These are phyloP conservation scores for Arctopsyche grandis DNA, from an alignment of 1,140 invertebrate genomes.

Conservation along the genomic window DNA sequence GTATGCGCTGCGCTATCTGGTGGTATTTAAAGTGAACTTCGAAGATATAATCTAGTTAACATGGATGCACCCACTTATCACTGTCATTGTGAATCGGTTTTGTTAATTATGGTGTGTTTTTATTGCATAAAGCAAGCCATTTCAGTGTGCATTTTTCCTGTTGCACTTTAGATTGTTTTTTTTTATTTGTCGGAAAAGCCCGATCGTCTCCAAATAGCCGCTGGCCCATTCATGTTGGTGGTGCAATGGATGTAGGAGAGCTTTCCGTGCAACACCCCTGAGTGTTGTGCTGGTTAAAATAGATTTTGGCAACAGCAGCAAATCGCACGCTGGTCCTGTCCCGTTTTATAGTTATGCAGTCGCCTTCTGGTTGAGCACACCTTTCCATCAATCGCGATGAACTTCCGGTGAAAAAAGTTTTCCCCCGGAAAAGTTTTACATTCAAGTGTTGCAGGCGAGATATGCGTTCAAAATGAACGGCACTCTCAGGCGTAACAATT, in stretches of 20 bases:
- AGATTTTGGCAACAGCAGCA: slow-evolving; percentile 64
- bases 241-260: background rate
- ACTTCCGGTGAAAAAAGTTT: background rate
- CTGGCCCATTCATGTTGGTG: too few relatives aligned
- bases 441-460: background rate
- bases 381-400: slow-evolving; percentile 21
- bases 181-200: too few relatives aligned
- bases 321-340: slow-evolving; percentile 57
- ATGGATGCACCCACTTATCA: too few relatives aligned
- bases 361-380: slow-evolving; percentile 57
- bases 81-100: too few relatives aligned
- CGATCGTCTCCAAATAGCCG: too few relatives aligned
- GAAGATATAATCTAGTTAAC: too few relatives aligned
- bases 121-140: too few relatives aligned
- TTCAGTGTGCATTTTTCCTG: too few relatives aligned
- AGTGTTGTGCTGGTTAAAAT: slow-evolving; percentile 62
- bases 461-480: slow-evolving; percentile 60
- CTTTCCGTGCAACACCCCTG: slow-evolving; percentile 53
- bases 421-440: background rate
- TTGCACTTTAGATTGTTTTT: too few relatives aligned
- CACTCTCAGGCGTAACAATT: slow-evolving; percentile 66
- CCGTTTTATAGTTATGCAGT: slow-evolving; percentile 59
- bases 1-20: too few relatives aligned
- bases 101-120: too few relatives aligned
- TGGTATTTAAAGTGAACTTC: too few relatives aligned